Percentiles rank a stretch among this genome's conserved stretches.
These are phyloP conservation scores for Drosophila lacteicornis DNA, from an alignment of 1,140 invertebrate species.

Conservation along the genomic window DNA sequence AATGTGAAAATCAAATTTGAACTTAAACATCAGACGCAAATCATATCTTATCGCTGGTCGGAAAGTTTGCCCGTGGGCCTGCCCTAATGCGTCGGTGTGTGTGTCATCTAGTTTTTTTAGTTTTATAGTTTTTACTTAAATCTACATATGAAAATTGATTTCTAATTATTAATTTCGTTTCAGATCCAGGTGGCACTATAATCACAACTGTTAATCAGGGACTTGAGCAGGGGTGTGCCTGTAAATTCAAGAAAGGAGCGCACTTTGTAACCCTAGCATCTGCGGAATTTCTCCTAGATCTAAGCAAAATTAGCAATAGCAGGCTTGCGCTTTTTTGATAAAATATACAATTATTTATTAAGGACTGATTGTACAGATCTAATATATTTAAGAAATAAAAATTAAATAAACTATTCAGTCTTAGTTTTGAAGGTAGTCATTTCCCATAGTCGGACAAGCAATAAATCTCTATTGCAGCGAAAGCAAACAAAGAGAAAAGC, in stretches of 20 bases:
- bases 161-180: too few species aligned
- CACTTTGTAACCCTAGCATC: too few species aligned
- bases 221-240: too few species aligned
- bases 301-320: too few species aligned
- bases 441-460: neutral
- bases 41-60: slow-evolving; percentile 8
- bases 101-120: neutral
- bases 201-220: too few species aligned
- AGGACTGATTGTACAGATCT: neutral
- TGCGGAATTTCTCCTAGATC: too few species aligned
- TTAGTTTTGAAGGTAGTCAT: too few species aligned
- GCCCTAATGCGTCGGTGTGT: slow-evolving; percentile 9
- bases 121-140: neutral
- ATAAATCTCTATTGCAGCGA: neutral
- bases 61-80: neutral
- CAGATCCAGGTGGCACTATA: too few species aligned
- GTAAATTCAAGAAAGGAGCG: too few species aligned
- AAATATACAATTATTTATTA: neutral
- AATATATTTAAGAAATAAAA: neutral
- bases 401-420: neutral
- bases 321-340: neutral
- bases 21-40: slow-evolving; percentile 5
- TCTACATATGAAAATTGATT: too few species aligned
- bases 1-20: slow-evolving; percentile 18
- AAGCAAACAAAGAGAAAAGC: neutral